A percentile compares a stretch with the other conserved stretches of the same genome.
These are phyloP conservation scores for Helicolenus hilgendorfi DNA, from an alignment of 2,797 vertebrate genomes.

Conservation along the genomic window DNA sequence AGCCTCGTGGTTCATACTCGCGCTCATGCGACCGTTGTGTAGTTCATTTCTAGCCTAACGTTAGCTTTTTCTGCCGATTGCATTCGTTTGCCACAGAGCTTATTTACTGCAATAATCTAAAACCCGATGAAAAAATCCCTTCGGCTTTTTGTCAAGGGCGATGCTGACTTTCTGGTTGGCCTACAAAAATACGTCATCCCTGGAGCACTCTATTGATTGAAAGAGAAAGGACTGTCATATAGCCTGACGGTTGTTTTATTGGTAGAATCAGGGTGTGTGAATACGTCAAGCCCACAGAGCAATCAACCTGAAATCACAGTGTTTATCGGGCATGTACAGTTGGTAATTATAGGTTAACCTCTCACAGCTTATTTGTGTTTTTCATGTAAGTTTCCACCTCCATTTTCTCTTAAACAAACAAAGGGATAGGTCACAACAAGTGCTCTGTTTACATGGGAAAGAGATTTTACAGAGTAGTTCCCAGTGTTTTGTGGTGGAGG, in stretches of 20 bases:
- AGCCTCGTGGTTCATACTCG: neutral
- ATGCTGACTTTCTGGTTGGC: neutral
- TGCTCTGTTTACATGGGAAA: slow-evolving; percentile 34
- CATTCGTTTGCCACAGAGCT: no score
- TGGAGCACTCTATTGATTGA: slow-evolving; percentile 1
- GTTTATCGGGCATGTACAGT: slow-evolving; percentile 30
- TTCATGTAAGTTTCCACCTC: slow-evolving; percentile 39
- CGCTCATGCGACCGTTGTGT: neutral
- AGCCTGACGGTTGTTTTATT: slow-evolving; percentile 14
- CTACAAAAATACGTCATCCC: neutral
- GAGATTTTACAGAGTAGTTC: neutral
- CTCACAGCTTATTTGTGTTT: slow-evolving; percentile 45
- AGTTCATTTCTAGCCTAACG: neutral
- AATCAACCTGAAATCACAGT: slow-evolving; percentile 39
- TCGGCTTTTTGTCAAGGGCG: neutral
- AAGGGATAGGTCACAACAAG: slow-evolving; percentile 46
- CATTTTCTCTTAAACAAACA: slow-evolving; percentile 58
- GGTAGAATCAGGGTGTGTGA: slow-evolving; percentile 36
- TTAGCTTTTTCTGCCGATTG: no score
- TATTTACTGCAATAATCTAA: neutral
- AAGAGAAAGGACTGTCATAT: neutral
- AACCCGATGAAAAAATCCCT: neutral
- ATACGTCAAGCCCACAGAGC: neutral
- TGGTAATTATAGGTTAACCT: slow-evolving; percentile 60
- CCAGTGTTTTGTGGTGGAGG: neutral